Evolutionary conservation across 1,140 invertebrate species (phyloP).

Genomic region (Trichonephila clavipes): DNA sequence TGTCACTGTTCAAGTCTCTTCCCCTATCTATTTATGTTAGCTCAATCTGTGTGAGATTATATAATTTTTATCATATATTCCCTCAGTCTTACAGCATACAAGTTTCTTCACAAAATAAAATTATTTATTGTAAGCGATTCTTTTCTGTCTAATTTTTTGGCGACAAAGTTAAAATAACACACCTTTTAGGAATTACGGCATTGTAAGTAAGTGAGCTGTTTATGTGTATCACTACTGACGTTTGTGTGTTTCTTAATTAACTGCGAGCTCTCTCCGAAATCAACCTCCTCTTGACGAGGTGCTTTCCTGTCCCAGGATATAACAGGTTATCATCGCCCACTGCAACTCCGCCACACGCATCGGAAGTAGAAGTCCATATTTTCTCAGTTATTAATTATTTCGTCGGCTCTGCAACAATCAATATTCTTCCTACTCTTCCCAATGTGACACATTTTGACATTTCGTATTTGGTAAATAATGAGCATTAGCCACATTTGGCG

Average conservation of each 20-base stretch:
- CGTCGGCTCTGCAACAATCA: not conserved
- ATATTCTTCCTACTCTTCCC: constrained; percentile 15
- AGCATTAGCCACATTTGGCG: not conserved
- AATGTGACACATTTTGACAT: not conserved
- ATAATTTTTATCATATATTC: no score
- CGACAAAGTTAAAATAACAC: no score
- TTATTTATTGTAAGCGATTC: not conserved
- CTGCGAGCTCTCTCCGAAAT: not conserved
- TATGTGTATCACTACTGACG: not conserved
- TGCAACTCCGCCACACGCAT: not conserved
- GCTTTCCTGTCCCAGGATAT: not conserved
- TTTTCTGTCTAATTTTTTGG: not conserved
- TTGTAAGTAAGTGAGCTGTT: not conserved
- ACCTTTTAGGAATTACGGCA: not conserved
- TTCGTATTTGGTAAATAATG: constrained; percentile 5
- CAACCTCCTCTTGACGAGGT: not conserved
- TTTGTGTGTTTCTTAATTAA: not conserved
- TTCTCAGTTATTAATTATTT: constrained; percentile 21
- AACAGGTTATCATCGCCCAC: not conserved
- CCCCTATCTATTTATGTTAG: no score
- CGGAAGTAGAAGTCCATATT: constrained; percentile 13
- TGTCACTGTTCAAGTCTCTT: no score
- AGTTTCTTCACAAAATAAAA: no score
- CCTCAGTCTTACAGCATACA: no score
- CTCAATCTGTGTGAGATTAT: no score